Percentiles rank a stretch among this genome's conserved stretches.
phyloP scores from a whole-genome alignment of 2,797 vertebrate genomes.

The Petrocephalus schoutedeni region DNA sequence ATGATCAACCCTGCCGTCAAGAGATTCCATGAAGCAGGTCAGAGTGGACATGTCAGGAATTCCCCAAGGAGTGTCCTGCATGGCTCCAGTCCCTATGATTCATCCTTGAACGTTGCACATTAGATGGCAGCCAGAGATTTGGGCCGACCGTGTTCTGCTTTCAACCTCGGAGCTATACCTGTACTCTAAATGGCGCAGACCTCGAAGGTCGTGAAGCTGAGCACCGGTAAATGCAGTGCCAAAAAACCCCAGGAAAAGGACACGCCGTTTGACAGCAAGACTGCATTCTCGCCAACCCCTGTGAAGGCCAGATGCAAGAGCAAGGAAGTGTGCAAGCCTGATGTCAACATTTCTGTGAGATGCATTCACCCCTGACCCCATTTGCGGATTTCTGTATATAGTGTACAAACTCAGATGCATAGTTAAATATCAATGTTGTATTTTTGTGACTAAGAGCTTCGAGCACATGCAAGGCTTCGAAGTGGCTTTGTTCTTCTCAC shows the following conservation, averaged over 20 bases:
- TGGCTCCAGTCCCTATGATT: background rate
- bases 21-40: background rate
- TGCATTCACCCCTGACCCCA: slow-evolving; percentile 36
- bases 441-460: slow-evolving; percentile 64
- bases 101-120: background rate
- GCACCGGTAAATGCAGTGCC: slow-evolving; percentile 50
- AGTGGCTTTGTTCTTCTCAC: slow-evolving; percentile 55
- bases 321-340: slow-evolving; percentile 26
- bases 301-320: slow-evolving; percentile 34
- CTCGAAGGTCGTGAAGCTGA: background rate
- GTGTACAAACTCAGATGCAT: slow-evolving; percentile 60
- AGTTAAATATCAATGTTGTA: slow-evolving; percentile 62
- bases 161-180: background rate
- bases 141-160: background rate
- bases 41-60: background rate
- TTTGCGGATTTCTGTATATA: slow-evolving; percentile 65
- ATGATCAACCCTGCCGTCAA: background rate
- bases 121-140: background rate
- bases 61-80: background rate
- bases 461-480: slow-evolving; percentile 50
- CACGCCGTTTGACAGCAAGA: slow-evolving; percentile 58
- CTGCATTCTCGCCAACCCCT: slow-evolving; percentile 47
- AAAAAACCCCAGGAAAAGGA: slow-evolving; percentile 57
- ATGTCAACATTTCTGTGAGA: slow-evolving; percentile 39
- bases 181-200: background rate